Conservation (phyloP, 2,113 vertebrate species). For the Chelonoidis abingdonii region DNA sequence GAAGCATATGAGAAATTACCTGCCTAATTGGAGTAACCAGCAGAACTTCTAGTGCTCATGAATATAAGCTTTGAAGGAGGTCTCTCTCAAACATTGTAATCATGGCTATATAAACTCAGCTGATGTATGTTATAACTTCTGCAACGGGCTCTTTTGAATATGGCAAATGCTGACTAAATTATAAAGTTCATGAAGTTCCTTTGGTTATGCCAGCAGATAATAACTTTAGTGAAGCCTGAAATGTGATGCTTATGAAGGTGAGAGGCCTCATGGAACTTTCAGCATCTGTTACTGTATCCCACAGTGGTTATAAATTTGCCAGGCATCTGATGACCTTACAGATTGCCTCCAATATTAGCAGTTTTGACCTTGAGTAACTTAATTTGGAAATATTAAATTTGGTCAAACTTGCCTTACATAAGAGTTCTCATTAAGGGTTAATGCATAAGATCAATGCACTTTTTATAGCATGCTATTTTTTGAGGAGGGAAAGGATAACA, state of each 20-base stretch:
- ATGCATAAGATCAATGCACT: no score
- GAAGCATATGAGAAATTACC: neutral
- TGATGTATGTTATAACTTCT: neutral
- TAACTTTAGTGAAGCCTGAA: neutral
- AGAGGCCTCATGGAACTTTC: neutral
- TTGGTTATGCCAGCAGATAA: neutral
- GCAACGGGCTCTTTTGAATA: neutral
- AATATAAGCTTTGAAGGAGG: neutral
- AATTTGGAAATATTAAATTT: conserved; percentile 63
- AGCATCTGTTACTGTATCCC: neutral
- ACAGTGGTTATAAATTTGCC: neutral
- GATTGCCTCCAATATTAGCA: neutral
- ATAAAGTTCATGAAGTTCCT: neutral
- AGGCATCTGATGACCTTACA: neutral
- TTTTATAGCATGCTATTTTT: no score
- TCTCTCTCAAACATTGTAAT: neutral
- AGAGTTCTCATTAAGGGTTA: conserved; percentile 61
- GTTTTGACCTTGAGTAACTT: conserved; percentile 64
- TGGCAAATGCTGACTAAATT: neutral
- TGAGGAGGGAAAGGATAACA: no score
- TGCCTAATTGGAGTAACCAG: neutral
- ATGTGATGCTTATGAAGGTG: neutral
- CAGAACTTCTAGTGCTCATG: neutral
- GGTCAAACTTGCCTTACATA: neutral
- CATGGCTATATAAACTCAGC: neutral